These are phyloP conservation scores for Noctua comes DNA, from an alignment of 2,888 invertebrate genomes.

Conservation along the genomic window DNA sequence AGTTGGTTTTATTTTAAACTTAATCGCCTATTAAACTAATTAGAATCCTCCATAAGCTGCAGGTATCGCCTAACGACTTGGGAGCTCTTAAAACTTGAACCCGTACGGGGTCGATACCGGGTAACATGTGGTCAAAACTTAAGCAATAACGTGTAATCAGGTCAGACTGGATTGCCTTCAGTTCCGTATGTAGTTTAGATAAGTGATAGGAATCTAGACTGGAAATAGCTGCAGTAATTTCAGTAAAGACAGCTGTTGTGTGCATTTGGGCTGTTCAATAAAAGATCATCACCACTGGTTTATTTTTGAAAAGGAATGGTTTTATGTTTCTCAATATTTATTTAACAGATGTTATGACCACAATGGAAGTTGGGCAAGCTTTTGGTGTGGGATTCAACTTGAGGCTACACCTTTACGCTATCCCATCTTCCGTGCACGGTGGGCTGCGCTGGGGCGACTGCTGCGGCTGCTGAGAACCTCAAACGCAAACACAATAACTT, in stretches of 20 bases:
- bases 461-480: neutral
- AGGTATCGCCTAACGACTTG: slow-evolving; percentile 32
- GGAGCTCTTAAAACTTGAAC: slow-evolving; percentile 49
- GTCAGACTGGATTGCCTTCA: slow-evolving; percentile 37
- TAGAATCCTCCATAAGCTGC: neutral
- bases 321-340: neutral
- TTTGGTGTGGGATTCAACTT: neutral
- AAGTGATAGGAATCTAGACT: slow-evolving; percentile 19
- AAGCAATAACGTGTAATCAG: slow-evolving; percentile 62
- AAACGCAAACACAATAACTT: neutral
- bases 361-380: neutral
- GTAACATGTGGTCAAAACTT: slow-evolving; percentile 60
- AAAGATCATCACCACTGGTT: no score
- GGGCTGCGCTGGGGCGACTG: neutral
- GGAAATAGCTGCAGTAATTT: slow-evolving; percentile 12
- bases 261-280: neutral
- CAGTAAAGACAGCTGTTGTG: slow-evolving; percentile 3
- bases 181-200: slow-evolving; percentile 16
- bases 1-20: neutral
- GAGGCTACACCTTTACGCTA: neutral
- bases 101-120: slow-evolving; percentile 32
- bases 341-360: neutral
- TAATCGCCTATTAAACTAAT: slow-evolving; percentile 11
- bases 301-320: neutral
- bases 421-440: neutral